A percentile compares a stretch with the other conserved stretches of the same genome.
These are phyloP conservation scores for Diarsia brunnea DNA, from an alignment of 2,888 invertebrate genomes.

Conservation along the genomic window DNA sequence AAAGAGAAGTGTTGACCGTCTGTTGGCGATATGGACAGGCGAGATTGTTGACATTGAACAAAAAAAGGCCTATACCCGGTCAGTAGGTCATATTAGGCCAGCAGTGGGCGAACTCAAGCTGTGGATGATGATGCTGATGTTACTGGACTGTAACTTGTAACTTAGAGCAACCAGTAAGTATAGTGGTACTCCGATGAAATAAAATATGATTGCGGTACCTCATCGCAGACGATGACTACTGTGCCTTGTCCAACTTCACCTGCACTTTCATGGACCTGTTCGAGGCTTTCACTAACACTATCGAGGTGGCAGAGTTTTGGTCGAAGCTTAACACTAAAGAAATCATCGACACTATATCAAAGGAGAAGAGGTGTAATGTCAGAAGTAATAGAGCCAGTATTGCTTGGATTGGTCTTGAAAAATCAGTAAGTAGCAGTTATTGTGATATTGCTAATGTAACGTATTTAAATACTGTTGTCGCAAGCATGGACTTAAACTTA, in stretches of 20 bases:
- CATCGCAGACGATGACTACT: not conserved
- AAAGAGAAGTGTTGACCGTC: too few relatives aligned
- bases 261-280: not conserved
- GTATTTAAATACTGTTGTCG: not conserved
- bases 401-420: not conserved
- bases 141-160: too few relatives aligned
- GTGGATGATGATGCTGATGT: too few relatives aligned
- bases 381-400: not conserved
- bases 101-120: too few relatives aligned
- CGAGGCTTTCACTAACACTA: not conserved
- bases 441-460: not conserved
- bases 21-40: too few relatives aligned
- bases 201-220: not conserved
- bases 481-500: not conserved
- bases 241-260: not conserved
- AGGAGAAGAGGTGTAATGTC: not conserved
- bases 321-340: not conserved
- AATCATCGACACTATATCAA: not conserved
- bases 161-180: too few relatives aligned
- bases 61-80: too few relatives aligned
- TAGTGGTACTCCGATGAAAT: too few relatives aligned
- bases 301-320: not conserved
- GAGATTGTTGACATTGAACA: too few relatives aligned
- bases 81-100: too few relatives aligned
- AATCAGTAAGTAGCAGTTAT: not conserved